Percentiles rank a stretch among this genome's conserved stretches.
phyloP scores from a whole-genome alignment of 2,888 invertebrate species.

The Atherix ibis region DNA sequence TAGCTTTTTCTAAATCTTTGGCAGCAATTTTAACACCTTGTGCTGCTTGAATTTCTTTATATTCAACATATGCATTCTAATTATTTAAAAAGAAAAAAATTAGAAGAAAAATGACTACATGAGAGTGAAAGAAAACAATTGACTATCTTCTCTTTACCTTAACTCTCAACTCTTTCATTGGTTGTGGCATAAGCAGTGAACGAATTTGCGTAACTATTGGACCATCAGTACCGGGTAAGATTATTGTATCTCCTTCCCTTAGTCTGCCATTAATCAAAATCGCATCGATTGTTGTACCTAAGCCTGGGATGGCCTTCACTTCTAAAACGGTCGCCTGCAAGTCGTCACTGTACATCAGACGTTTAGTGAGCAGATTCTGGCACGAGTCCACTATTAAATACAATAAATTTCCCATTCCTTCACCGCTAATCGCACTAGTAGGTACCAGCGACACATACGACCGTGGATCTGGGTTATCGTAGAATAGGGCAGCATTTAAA shows the following conservation, averaged over 20 bases:
- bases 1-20: constrained; percentile 93
- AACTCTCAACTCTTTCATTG: constrained; percentile 90
- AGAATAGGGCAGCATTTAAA: constrained; percentile 87
- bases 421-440: constrained; percentile 94
- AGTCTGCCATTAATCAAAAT: constrained; percentile 95
- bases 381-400: constrained; percentile 85
- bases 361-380: constrained; percentile 74
- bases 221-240: constrained; percentile 94
- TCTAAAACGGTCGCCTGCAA: constrained; percentile 73
- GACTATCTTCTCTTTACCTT: constrained; percentile 43
- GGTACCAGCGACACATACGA: constrained; percentile 92
- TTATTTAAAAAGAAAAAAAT: constrained; percentile 16
- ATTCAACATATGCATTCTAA: constrained; percentile 84
- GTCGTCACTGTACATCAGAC: constrained; percentile 84
- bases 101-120: constrained; percentile 1
- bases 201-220: constrained; percentile 95
- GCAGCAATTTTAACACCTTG: constrained; percentile 98
- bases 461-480: constrained; percentile 86
- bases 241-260: constrained; percentile 82
- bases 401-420: constrained; percentile 96
- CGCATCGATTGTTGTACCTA: constrained; percentile 97
- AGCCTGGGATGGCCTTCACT: constrained; percentile 91
- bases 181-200: constrained; percentile 93
- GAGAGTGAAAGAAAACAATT: not conserved
- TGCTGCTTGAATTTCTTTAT: constrained; percentile 88